Evolutionary conservation across 2,113 vertebrate genomes (phyloP).

Genomic region (Sinocyclocheilus anophthalmus): DNA sequence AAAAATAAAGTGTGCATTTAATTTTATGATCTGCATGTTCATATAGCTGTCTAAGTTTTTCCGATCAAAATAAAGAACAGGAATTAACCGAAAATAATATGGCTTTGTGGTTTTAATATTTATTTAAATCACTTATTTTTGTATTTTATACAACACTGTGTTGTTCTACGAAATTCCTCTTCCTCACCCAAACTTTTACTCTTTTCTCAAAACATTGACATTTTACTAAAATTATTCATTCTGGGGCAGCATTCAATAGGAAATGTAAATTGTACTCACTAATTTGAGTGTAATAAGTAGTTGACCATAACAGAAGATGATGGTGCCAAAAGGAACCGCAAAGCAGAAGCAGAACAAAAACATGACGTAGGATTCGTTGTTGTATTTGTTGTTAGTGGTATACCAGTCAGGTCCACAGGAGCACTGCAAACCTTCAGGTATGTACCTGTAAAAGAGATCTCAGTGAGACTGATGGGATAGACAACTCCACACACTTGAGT

Average conservation of each 20-base stretch:
- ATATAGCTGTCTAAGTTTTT: not conserved
- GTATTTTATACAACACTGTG: too few relatives aligned
- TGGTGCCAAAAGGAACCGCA: conserved; percentile 68
- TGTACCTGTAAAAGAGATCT: conserved; percentile 67
- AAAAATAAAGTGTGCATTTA: not conserved
- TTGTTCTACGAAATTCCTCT: not conserved
- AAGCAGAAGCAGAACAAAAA: conserved; percentile 82
- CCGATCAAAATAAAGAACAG: not conserved
- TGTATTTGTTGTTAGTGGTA: conserved; percentile 76
- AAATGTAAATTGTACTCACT: conserved; percentile 54
- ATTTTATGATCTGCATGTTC: not conserved
- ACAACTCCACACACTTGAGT: not conserved
- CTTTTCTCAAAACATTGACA: not conserved
- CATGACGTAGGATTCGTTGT: conserved; percentile 76
- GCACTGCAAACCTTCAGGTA: conserved; percentile 78
- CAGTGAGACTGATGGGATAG: not conserved
- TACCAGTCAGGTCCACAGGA: conserved; percentile 81
- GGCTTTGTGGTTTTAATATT: not conserved
- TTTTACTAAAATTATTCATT: not conserved
- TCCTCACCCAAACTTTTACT: not conserved
- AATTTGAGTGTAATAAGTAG: conserved; percentile 74
- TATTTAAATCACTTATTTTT: too few relatives aligned
- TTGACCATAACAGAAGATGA: conserved; percentile 76
- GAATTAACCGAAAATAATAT: not conserved
- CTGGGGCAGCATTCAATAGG: too few relatives aligned